These are phyloP conservation scores for Cylindroiulus punctatus DNA, from an alignment of 2,888 invertebrate genomes.

Conservation along the genomic window DNA sequence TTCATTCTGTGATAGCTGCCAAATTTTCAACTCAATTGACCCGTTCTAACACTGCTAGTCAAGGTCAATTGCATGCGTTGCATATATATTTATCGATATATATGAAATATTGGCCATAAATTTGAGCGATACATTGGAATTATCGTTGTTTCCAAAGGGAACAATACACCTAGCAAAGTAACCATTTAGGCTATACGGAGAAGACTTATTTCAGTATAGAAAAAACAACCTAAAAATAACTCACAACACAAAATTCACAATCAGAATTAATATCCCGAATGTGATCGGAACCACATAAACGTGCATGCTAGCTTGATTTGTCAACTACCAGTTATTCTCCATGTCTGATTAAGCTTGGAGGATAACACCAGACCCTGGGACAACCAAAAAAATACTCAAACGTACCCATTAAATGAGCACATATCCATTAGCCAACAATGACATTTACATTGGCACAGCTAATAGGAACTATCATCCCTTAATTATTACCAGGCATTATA, in stretches of 20 bases:
- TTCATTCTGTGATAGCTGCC: neutral
- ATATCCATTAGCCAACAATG: neutral
- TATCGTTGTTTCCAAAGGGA: neutral
- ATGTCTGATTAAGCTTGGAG: neutral
- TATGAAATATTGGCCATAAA: conserved; percentile 3
- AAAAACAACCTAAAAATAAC: neutral
- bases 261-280: neutral
- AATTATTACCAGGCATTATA: neutral
- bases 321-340: neutral
- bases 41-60: neutral
- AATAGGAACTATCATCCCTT: conserved; percentile 18
- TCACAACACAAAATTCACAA: neutral
- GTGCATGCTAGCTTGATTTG: neutral
- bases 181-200: neutral
- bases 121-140: neutral
- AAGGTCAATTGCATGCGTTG: neutral
- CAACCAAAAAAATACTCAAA: neutral
- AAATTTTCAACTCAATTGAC: neutral
- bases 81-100: neutral
- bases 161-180: neutral
- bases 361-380: neutral
- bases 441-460: conserved; percentile 2
- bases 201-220: neutral
- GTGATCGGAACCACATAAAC: neutral
- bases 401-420: neutral